Base-by-base conservation (phyloP, 2,888 invertebrate species). In the Pharmacophagus antenor region DNA sequence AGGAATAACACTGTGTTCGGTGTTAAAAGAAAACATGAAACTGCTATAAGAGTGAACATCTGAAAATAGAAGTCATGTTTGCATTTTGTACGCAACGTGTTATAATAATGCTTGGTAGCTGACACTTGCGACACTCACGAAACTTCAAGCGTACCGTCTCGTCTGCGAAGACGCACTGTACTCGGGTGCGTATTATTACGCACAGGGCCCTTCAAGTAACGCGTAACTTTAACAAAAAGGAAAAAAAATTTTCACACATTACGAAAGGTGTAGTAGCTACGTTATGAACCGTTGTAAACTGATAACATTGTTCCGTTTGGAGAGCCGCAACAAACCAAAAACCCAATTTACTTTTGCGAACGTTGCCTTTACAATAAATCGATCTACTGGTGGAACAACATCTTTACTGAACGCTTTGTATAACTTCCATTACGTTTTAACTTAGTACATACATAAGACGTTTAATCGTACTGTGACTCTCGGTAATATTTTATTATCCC, bases 41-140 rank as follows among this genome's bases (percentile, higher is more conserved):
- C n/a, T n/a, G n/a, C n/a, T n/a, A n/a, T n/a, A n/a, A n/a, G n/a
- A n/a, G n/a, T 37, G n/a, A n/a, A 31, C 31, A 31, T 4, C 15
- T 3, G 10, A 31, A 31, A 31, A 37, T 37, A 37, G n/a, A n/a
- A 37, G n/a, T 15, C 37, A n/a, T 44, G 42, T 44, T 44, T 18
- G 18, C 18, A 18, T 25, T 23, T 44, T 46, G 46, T 46, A 46
- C 46, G 15, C 42, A 23, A 46, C n/a, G 31, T 54, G 55, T 47
- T 47, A 55, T 47, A 55, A 55, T 55, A 46, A 31, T 47, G 55
- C 46, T 55, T 17, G 8, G 20, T 37, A 37, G 47, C 8, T 17
- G 47, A 37, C 31, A 47, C 27, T 55, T 31, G 25, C 42, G 47
- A 55, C n/a, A 47, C 55, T 55, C 21, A 18, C 18, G 18, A 18